A percentile compares a stretch with the other conserved stretches of the same genome.
phyloP scores from a whole-genome alignment of 2,888 invertebrate species.

The Cataglyphis altisquamis region DNA sequence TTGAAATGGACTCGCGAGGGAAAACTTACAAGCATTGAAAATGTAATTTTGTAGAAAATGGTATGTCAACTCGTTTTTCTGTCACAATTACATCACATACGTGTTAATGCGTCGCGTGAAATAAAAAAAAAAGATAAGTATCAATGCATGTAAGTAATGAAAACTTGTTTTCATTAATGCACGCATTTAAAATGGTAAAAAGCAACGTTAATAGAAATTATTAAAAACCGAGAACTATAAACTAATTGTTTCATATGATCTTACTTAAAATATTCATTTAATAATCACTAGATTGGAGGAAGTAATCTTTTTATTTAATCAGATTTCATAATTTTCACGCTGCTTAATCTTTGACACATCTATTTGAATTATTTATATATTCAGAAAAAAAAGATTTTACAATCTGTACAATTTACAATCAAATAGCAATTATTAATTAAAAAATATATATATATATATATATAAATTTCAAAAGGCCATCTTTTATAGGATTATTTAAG shows the following conservation, averaged over 20 bases:
- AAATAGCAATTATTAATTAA: background rate
- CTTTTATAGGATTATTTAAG: background rate
- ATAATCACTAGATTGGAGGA: background rate
- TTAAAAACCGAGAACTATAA: background rate
- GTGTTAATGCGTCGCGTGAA: background rate
- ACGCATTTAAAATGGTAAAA: background rate
- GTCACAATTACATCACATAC: background rate
- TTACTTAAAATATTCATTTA: background rate
- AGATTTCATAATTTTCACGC: background rate
- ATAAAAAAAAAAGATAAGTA: background rate
- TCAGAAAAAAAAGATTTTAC: background rate
- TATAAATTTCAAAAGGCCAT: background rate
- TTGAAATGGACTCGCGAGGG: background rate
- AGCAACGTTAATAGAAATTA: background rate
- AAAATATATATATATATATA: background rate
- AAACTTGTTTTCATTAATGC: background rate
- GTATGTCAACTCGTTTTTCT: background rate
- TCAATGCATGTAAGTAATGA: background rate
- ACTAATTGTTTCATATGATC: background rate
- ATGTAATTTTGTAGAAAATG: constrained; percentile 1
- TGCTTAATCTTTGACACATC: background rate
- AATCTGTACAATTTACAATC: background rate
- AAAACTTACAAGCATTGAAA: constrained; percentile 29
- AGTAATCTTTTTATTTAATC: background rate
- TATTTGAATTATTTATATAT: constrained; percentile 16